phyloP scores from a whole-genome alignment of 2,888 invertebrate species.

The Penaeus monodon region DNA sequence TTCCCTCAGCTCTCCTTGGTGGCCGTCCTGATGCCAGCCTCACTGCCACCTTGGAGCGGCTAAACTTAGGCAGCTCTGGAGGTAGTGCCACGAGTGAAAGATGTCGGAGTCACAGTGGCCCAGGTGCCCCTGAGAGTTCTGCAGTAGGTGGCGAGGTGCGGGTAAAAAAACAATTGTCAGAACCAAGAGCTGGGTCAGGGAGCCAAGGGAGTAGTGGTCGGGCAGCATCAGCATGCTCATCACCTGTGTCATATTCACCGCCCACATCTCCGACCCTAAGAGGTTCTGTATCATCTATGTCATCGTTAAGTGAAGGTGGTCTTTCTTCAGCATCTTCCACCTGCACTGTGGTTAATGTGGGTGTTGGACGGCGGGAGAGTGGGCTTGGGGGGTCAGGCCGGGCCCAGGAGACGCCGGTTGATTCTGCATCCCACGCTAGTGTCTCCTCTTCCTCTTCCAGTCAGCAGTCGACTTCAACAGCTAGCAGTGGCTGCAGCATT shows the following conservation, averaged over 20 bases:
- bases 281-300: slow-evolving; percentile 47
- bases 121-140: slow-evolving; percentile 63
- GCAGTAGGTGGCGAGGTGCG: slow-evolving; percentile 50
- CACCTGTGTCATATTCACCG: slow-evolving; percentile 64
- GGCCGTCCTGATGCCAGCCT: slow-evolving; percentile 29
- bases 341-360: slow-evolving; percentile 64
- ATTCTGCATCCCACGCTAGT: slow-evolving; percentile 13
- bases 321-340: slow-evolving; percentile 65
- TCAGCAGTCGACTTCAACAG: slow-evolving; percentile 32
- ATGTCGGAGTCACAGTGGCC: slow-evolving; percentile 63
- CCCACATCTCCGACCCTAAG: slow-evolving; percentile 64
- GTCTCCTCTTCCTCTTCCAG: not conserved
- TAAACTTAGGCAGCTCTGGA: slow-evolving; percentile 43
- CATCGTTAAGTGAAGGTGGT: slow-evolving; percentile 64
- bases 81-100: slow-evolving; percentile 47
- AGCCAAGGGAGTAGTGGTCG: slow-evolving; percentile 36
- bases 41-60: slow-evolving; percentile 49
- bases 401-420: slow-evolving; percentile 24
- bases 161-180: slow-evolving; percentile 51
- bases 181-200: slow-evolving; percentile 52
- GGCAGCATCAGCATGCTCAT: slow-evolving; percentile 64
- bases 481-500: slow-evolving; percentile 19
- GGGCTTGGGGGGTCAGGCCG: slow-evolving; percentile 11
- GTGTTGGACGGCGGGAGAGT: slow-evolving; percentile 41
- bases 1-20: slow-evolving; percentile 48